phyloP scores from a whole-genome alignment of 2,888 invertebrate species.

The Cartodere bifasciata region DNA sequence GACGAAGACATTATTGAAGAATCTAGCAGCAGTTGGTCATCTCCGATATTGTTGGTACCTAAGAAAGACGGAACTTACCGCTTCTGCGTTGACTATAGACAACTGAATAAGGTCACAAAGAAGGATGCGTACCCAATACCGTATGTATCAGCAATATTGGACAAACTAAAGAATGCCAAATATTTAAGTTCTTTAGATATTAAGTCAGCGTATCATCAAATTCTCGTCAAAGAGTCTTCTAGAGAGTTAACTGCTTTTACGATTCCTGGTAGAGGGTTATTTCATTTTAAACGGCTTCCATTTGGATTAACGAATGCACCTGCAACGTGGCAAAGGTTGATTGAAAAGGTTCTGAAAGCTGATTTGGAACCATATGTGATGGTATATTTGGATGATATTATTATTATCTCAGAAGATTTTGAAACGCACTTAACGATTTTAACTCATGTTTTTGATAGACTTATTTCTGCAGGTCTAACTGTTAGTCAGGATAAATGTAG shows the following conservation, averaged over 20 bases:
- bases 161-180: slow-evolving; percentile 4
- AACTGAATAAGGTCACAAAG: slow-evolving; percentile 3
- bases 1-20: slow-evolving; percentile 3
- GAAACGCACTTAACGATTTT: slow-evolving; percentile 6
- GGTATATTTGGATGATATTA: slow-evolving; percentile 12
- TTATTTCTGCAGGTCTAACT: slow-evolving; percentile 8
- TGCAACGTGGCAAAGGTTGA: slow-evolving; percentile 6
- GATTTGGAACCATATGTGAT: slow-evolving; percentile 13
- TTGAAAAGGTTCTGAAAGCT: slow-evolving; percentile 3
- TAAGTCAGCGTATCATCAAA: slow-evolving; percentile 7
- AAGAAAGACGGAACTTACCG: slow-evolving; percentile 4
- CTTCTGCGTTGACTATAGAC: no score
- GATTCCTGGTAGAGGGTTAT: slow-evolving; percentile 4
- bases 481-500: slow-evolving; percentile 12
- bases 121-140: slow-evolving; percentile 4
- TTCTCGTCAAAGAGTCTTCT: slow-evolving; percentile 4
- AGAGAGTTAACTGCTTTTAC: no score
- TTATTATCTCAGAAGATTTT: slow-evolving; percentile 6
- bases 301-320: slow-evolving; percentile 8
- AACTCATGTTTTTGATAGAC: slow-evolving; percentile 3
- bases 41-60: slow-evolving; percentile 2
- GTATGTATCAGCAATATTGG: slow-evolving; percentile 7
- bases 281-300: slow-evolving; percentile 3
- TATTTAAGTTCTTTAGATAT: slow-evolving; percentile 5
- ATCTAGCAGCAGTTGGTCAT: slow-evolving; percentile 3